Conservation (phyloP, 2,888 invertebrate species). For the Leucoptera coffeella region DNA sequence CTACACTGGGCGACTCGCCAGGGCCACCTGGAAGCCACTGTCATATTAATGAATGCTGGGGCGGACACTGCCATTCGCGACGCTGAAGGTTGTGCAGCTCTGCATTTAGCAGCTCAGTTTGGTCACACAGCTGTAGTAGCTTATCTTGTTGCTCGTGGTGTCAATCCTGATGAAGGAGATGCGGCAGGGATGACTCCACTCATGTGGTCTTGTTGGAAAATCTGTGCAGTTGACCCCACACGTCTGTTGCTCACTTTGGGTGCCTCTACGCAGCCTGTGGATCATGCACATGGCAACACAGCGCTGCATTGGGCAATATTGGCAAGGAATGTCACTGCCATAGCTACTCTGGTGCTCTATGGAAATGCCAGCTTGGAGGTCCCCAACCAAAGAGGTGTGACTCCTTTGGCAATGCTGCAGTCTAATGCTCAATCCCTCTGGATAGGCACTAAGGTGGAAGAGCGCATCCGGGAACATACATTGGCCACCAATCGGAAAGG, state of each 20-base stretch:
- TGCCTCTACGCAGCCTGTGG: constrained; percentile 79
- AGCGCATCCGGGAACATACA: constrained; percentile 62
- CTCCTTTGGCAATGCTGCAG: constrained; percentile 76
- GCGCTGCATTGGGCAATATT: constrained; percentile 96
- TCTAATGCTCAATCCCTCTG: constrained; percentile 69
- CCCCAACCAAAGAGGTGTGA: constrained; percentile 75
- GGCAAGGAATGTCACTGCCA: constrained; percentile 85
- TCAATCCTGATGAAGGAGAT: constrained; percentile 78
- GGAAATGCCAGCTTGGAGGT: constrained; percentile 71
- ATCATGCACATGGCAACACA: constrained; percentile 87
- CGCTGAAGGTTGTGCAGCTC: constrained; percentile 92
- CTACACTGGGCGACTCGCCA: constrained; percentile 97
- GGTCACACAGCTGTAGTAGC: constrained; percentile 96
- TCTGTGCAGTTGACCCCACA: constrained; percentile 88
- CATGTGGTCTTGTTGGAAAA: constrained; percentile 97
- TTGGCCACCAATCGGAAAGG: constrained; percentile 28
- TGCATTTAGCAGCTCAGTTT: constrained; percentile 96
- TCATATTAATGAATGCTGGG: constrained; percentile 71
- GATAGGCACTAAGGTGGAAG: constrained; percentile 73
- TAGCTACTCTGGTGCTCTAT: constrained; percentile 76
- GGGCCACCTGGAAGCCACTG: constrained; percentile 80
- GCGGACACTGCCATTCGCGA: constrained; percentile 88
- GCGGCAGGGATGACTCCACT: constrained; percentile 94
- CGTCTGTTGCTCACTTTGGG: constrained; percentile 89
- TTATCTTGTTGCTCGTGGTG: constrained; percentile 92